Evolutionary conservation across 2,888 invertebrate genomes (phyloP).

Genomic region (Mamestra brassicae): DNA sequence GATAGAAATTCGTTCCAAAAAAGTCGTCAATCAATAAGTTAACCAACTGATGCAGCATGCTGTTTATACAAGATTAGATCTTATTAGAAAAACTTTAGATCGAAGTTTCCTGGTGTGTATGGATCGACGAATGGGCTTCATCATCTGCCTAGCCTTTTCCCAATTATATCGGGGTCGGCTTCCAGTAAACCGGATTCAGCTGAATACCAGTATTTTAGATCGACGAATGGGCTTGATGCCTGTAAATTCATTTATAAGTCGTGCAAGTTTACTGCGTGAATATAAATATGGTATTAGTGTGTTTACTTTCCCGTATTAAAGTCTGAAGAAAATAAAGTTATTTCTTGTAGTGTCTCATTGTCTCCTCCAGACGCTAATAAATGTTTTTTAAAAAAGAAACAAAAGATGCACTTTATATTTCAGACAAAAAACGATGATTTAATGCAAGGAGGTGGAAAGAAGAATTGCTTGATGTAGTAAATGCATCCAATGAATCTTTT

Average conservation of each 20-base stretch:
- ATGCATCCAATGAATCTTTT: neutral
- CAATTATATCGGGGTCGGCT: too few species aligned
- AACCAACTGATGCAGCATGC: too few species aligned
- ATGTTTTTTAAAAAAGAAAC: conserved; percentile 13
- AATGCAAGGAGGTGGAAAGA: conserved; percentile 15
- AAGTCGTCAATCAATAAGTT: too few species aligned
- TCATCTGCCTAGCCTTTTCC: too few species aligned
- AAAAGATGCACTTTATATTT: conserved; percentile 7
- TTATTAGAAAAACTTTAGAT: too few species aligned
- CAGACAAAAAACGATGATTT: conserved; percentile 14
- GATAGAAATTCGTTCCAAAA: too few species aligned
- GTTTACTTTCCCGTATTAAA: neutral
- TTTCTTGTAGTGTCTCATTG: neutral
- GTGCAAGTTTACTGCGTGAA: neutral
- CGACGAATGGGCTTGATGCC: neutral
- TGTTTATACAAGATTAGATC: too few species aligned
- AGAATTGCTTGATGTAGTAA: neutral
- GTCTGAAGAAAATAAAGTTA: neutral
- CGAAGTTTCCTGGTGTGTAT: too few species aligned
- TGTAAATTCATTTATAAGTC: neutral
- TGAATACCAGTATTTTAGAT: too few species aligned
- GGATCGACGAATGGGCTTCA: neutral
- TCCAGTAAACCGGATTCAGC: too few species aligned
- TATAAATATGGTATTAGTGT: neutral
- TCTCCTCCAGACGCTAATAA: conserved; percentile 5